A percentile compares a stretch with the other conserved stretches of the same genome.
Conservation (phyloP, 2,797 vertebrate species). For the Mus minutoides region DNA sequence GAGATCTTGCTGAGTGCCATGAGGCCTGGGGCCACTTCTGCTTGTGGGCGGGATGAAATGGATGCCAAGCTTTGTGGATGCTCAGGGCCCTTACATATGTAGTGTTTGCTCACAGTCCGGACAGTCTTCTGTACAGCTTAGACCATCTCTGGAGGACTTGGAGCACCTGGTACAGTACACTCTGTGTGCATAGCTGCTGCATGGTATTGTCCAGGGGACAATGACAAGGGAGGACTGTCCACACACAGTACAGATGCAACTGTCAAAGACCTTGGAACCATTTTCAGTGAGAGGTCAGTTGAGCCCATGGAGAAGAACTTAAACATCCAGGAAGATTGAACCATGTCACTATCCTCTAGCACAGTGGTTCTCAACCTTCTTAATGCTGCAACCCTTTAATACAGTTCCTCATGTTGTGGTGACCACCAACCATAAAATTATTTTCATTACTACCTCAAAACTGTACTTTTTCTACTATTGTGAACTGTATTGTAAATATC, state of each 20-base stretch:
- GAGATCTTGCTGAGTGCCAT: background rate
- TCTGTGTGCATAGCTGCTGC: background rate
- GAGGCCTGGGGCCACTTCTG: background rate
- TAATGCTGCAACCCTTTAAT: background rate
- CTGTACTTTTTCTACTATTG: background rate
- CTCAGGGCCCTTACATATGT: background rate
- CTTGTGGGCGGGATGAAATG: background rate
- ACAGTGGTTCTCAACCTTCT: background rate
- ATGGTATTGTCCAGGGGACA: no score
- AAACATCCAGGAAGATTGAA: no score
- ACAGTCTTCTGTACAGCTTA: background rate
- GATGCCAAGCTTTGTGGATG: background rate
- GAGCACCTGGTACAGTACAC: fast-evolving
- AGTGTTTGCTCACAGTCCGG: background rate
- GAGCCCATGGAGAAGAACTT: background rate
- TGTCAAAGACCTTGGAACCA: no score
- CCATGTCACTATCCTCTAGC: background rate
- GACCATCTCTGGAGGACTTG: background rate
- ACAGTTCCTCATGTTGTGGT: background rate
- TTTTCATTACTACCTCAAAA: background rate
- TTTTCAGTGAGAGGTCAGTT: background rate
- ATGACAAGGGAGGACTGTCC: background rate
- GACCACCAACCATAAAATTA: background rate
- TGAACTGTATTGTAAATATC: background rate
- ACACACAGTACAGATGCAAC: background rate